These are phyloP conservation scores for Prietella phreatophila DNA, from an alignment of 2,113 vertebrate species.

Conservation along the genomic window DNA sequence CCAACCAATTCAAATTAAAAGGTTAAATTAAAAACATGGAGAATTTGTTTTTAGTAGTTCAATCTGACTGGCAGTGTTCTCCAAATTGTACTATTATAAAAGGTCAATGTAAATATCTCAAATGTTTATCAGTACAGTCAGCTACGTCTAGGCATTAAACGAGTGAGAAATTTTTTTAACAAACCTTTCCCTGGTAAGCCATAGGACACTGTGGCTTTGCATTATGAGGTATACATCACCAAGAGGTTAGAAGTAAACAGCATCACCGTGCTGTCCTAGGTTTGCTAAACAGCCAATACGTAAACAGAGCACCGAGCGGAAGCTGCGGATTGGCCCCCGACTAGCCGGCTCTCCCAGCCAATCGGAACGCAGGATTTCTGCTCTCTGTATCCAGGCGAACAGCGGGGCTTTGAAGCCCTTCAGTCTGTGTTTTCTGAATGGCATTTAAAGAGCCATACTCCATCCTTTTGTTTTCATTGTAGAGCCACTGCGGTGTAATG, in stretches of 20 bases:
- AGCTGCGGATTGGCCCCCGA: conserved; percentile 57
- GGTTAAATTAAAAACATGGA: background rate
- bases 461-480: conserved; percentile 24
- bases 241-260: conserved; percentile 46
- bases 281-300: conserved; percentile 48
- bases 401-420: conserved; percentile 46
- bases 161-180: background rate
- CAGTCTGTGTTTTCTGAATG: conserved; percentile 57
- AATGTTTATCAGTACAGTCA: background rate
- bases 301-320: conserved; percentile 31
- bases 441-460: conserved; percentile 50
- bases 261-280: conserved; percentile 46
- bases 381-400: conserved; percentile 62
- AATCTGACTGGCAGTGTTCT: background rate
- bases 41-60: background rate
- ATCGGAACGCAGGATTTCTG: conserved; percentile 42
- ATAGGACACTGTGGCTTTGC: conserved; percentile 5
- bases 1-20: no score
- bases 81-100: background rate
- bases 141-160: background rate
- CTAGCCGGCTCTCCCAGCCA: conserved; percentile 40
- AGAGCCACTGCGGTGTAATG: conserved; percentile 18
- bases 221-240: conserved; percentile 25
- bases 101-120: background rate
- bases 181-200: background rate